Conservation (phyloP, 2,888 invertebrate genomes). For the Bibio marci region DNA sequence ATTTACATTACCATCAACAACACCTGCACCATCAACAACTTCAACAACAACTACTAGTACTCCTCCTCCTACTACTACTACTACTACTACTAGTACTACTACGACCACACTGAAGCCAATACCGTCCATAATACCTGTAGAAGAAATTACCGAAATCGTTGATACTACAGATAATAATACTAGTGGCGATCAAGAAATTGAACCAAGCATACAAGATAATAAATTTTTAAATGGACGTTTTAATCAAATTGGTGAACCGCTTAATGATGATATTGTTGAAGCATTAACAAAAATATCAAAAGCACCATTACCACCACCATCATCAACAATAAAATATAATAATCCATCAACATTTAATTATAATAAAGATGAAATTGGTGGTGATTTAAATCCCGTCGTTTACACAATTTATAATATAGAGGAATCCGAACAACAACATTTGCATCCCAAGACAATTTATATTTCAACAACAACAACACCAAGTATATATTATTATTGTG, state of each 20-base stretch:
- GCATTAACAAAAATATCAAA: slow-evolving; percentile 15
- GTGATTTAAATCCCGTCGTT: not conserved
- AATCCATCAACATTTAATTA: not conserved
- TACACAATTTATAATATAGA: not conserved
- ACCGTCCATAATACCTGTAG: too few species aligned
- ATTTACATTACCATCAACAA: slow-evolving; percentile 11
- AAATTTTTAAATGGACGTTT: slow-evolving; percentile 15
- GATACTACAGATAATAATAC: slow-evolving; percentile 9
- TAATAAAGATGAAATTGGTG: slow-evolving; percentile 10
- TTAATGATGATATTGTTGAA: slow-evolving; percentile 11
- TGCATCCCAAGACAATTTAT: too few species aligned
- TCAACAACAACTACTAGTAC: slow-evolving; percentile 9
- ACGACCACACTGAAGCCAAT: too few species aligned
- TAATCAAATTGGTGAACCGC: slow-evolving; percentile 20
- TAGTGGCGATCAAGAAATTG: slow-evolving; percentile 22
- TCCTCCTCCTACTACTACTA: too few species aligned
- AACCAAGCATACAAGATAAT: slow-evolving; percentile 24
- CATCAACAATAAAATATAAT: slow-evolving; percentile 4
- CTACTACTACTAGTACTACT: too few species aligned
- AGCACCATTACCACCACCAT: slow-evolving; percentile 10
- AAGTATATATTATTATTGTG: too few species aligned
- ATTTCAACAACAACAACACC: too few species aligned
- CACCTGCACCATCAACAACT: slow-evolving; percentile 12
- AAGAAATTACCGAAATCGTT: too few species aligned
- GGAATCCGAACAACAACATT: not conserved